These are phyloP conservation scores for Lycocerus yunnanus DNA, from an alignment of 2,888 invertebrate genomes.

Conservation along the genomic window DNA sequence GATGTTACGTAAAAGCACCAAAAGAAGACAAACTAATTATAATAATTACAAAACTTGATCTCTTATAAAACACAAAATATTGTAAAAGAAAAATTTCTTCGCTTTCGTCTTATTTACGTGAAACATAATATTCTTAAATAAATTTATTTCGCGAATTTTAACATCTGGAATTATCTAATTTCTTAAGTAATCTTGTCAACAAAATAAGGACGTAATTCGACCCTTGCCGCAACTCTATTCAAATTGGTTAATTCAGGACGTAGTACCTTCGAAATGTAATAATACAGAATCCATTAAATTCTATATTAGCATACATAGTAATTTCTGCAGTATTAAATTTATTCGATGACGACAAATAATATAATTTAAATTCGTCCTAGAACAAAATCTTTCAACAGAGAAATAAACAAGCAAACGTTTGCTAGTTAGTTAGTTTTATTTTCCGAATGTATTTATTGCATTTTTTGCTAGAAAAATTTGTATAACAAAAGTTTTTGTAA, in stretches of 20 bases:
- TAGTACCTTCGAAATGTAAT: conserved; percentile 49
- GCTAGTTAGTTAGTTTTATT: not conserved
- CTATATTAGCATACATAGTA: conserved; percentile 52
- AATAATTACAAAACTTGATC: not conserved
- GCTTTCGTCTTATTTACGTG: conserved; percentile 12
- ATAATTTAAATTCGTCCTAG: conserved; percentile 34
- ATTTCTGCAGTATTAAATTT: conserved; percentile 47
- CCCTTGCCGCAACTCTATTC: conserved; percentile 48
- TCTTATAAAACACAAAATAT: not conserved
- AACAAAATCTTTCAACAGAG: conserved; percentile 6
- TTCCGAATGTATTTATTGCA: not conserved
- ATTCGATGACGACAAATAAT: conserved; percentile 42
- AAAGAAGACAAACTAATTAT: not conserved
- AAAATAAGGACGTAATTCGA: conserved; percentile 41
- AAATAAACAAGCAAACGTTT: conserved; percentile 16
- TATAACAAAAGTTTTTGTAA: not conserved
- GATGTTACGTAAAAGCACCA: not conserved
- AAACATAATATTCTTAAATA: conserved; percentile 25
- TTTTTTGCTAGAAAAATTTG: not conserved
- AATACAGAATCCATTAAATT: conserved; percentile 52
- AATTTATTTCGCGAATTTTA: conserved; percentile 23
- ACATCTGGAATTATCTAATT: conserved; percentile 35
- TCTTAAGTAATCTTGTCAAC: conserved; percentile 41
- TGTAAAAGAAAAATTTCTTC: not conserved
- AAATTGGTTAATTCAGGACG: conserved; percentile 49